phyloP scores from a whole-genome alignment of 1,140 invertebrate species.

The Drosophila tristis region DNA sequence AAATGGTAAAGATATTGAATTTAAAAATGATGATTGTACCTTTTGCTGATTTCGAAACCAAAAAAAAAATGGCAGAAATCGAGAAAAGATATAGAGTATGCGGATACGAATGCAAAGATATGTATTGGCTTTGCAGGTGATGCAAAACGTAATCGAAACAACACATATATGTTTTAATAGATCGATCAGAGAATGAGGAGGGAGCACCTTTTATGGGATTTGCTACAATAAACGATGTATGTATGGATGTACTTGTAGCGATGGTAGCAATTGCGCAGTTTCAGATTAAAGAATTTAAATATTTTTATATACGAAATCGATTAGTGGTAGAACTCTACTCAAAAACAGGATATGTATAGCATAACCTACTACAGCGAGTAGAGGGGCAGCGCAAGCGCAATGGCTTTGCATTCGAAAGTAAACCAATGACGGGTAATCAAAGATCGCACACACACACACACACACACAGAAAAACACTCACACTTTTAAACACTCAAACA shows the following conservation, averaged over 20 bases:
- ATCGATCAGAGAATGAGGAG: constrained; percentile 28
- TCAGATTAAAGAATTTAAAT: constrained; percentile 77
- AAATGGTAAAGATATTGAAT: constrained; percentile 60
- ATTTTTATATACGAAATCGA: constrained; percentile 73
- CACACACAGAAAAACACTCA: constrained; percentile 29
- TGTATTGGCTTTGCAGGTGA: constrained; percentile 52
- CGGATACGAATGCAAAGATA: not conserved
- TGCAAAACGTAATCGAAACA: constrained; percentile 70
- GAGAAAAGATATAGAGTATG: constrained; percentile 19
- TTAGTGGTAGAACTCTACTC: constrained; percentile 34
- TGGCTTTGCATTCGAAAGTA: constrained; percentile 42
- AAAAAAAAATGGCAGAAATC: constrained; percentile 24
- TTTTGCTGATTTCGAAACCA: constrained; percentile 70
- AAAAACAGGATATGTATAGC: constrained; percentile 22
- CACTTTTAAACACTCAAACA: constrained; percentile 21
- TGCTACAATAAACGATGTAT: constrained; percentile 45
- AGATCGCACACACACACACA: constrained; percentile 57
- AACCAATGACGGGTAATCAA: constrained; percentile 75
- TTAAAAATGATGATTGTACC: constrained; percentile 75
- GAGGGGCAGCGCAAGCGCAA: constrained; percentile 11
- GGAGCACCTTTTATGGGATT: constrained; percentile 74
- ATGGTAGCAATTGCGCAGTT: constrained; percentile 49
- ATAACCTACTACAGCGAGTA: constrained; percentile 19
- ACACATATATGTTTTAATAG: constrained; percentile 69
- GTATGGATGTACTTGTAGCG: constrained; percentile 16